Percentiles rank a stretch among this genome's conserved stretches.
phyloP scores from a whole-genome alignment of 2,113 vertebrate genomes.

The Prolemur simus region DNA sequence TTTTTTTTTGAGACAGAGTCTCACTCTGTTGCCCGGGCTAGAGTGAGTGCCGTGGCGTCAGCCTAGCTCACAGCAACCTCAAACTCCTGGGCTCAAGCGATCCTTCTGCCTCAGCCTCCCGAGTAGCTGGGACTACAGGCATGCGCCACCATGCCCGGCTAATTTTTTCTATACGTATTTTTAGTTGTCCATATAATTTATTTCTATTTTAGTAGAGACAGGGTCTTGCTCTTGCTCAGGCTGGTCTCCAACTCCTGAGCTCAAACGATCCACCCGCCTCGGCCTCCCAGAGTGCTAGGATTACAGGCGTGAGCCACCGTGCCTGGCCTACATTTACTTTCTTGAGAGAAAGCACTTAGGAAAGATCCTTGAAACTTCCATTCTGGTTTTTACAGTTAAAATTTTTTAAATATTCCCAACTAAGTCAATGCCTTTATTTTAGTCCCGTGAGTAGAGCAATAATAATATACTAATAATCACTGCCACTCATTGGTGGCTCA shows the following conservation, averaged over 20 bases:
- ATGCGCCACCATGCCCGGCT: too few relatives aligned
- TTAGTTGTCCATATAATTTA: too few relatives aligned
- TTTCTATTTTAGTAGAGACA: too few relatives aligned
- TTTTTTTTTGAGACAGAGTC: too few relatives aligned
- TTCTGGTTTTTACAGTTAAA: not conserved
- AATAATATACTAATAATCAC: not conserved
- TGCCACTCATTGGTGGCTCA: not conserved
- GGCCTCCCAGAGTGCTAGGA: not conserved
- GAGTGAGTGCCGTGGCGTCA: too few relatives aligned
- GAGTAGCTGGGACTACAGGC: too few relatives aligned
- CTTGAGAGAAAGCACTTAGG: not conserved
- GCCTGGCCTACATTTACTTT: not conserved
- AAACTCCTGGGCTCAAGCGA: too few relatives aligned
- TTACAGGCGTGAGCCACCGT: not conserved
- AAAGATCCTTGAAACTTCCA: not conserved
- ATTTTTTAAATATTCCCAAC: not conserved
- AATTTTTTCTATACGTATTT: too few relatives aligned
- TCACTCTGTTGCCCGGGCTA: too few relatives aligned
- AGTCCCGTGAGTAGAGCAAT: not conserved
- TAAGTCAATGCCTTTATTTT: not conserved
- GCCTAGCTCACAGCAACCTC: too few relatives aligned
- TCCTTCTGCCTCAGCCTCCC: too few relatives aligned
- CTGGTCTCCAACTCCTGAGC: not conserved
- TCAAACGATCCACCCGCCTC: not conserved
- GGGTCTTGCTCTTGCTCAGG: too few relatives aligned